phyloP scores from a whole-genome alignment of 2,797 vertebrate species.

The Sciurus carolinensis region DNA sequence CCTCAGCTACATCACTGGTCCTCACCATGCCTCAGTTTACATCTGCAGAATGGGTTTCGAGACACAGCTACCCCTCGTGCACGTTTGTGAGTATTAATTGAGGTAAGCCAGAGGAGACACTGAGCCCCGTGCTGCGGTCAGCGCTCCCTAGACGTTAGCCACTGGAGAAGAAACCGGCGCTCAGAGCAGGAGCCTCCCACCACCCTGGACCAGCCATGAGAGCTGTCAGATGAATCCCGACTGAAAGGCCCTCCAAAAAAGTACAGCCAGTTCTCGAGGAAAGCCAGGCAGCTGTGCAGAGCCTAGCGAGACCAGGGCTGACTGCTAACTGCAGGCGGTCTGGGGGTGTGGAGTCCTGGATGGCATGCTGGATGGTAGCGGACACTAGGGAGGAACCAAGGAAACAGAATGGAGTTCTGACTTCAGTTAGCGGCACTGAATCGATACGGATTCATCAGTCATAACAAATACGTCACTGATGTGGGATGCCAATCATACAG shows the following conservation, averaged over 20 bases:
- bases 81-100: background rate
- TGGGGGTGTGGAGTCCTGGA: too few relatives aligned
- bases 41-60: too few relatives aligned
- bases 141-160: background rate
- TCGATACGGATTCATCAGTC: rapidly evolving
- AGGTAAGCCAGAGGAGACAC: rapidly evolving
- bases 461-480: rapidly evolving
- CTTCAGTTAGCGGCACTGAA: background rate
- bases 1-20: rapidly evolving
- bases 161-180: background rate
- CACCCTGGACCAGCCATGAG: background rate
- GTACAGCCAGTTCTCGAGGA: background rate
- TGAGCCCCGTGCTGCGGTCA: rapidly evolving
- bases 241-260: background rate
- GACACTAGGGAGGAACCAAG: too few relatives aligned
- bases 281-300: background rate
- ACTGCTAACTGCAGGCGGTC: too few relatives aligned
- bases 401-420: too few relatives aligned
- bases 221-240: background rate
- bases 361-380: background rate
- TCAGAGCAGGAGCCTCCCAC: rapidly evolving
- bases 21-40: background rate
- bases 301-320: background rate
- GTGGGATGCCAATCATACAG: rapidly evolving
- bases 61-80: rapidly evolving